A percentile compares a stretch with the other conserved stretches of the same genome.
phyloP scores from a whole-genome alignment of 1,140 invertebrate genomes.

The Ditylenchus dipsaci region DNA sequence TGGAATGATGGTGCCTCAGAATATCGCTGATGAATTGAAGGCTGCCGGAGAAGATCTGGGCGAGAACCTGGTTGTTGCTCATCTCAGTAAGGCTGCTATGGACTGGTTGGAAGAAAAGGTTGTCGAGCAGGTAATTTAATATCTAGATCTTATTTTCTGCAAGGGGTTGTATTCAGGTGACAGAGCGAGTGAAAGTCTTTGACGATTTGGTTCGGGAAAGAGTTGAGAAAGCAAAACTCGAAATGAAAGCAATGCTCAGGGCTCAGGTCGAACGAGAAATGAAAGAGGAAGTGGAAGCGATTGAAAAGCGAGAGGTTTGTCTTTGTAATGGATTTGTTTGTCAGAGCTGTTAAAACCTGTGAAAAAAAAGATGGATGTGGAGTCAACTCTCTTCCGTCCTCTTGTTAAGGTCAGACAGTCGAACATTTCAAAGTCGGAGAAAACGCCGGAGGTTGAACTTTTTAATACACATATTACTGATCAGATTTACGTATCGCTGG shows the following conservation, averaged over 20 bases:
- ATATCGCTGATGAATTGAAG: slow-evolving; percentile 15
- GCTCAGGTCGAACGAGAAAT: slow-evolving; percentile 43
- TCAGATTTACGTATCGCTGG: too few relatives aligned
- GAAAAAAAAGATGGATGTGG: too few relatives aligned
- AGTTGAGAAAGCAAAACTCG: slow-evolving; percentile 36
- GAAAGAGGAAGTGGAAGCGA: slow-evolving; percentile 34
- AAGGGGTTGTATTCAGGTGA: slow-evolving; percentile 37
- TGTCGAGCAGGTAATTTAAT: slow-evolving; percentile 35
- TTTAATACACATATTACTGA: too few relatives aligned
- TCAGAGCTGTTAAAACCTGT: too few relatives aligned
- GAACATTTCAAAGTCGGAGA: too few relatives aligned
- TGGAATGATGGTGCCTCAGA: background rate
- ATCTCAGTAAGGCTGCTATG: slow-evolving; percentile 34
- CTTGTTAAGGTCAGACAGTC: too few relatives aligned
- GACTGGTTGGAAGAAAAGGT: slow-evolving; percentile 43
- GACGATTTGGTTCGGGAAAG: slow-evolving; percentile 39
- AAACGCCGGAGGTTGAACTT: too few relatives aligned
- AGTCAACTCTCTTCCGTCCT: too few relatives aligned
- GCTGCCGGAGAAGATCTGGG: background rate
- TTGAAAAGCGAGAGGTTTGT: slow-evolving; percentile 36
- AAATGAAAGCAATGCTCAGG: slow-evolving; percentile 35
- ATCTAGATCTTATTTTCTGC: too few relatives aligned
- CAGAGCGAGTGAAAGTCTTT: slow-evolving; percentile 30
- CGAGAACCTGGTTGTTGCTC: slow-evolving; percentile 12
- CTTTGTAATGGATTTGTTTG: too few relatives aligned